A percentile compares a stretch with the other conserved stretches of the same genome.
phyloP scores from a whole-genome alignment of 2,888 invertebrate species.

The Keiferia lycopersicella region DNA sequence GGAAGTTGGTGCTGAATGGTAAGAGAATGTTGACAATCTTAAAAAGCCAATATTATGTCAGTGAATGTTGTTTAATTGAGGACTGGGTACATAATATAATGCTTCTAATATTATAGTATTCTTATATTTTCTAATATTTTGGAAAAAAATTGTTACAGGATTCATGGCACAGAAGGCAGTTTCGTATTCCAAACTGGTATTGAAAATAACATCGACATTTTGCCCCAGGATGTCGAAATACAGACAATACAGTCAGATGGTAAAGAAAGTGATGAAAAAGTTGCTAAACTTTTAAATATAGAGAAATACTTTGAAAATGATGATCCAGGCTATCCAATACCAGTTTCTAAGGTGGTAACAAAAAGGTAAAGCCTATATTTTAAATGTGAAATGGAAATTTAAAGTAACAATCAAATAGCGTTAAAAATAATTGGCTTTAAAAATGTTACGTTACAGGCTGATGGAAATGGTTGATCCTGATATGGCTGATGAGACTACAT shows the following conservation, averaged over 20 bases:
- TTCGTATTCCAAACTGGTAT: background rate
- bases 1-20: conserved; percentile 55
- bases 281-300: background rate
- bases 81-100: no score
- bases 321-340: background rate
- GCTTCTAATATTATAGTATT: no score
- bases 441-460: no score
- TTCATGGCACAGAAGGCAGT: background rate
- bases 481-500: background rate
- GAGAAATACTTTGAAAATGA: background rate
- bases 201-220: background rate
- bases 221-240: background rate
- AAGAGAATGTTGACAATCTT: conserved; percentile 19
- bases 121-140: no score
- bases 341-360: background rate
- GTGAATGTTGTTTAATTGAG: no score
- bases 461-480: background rate
- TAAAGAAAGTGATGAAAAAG: background rate
- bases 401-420: no score
- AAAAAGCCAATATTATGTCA: background rate
- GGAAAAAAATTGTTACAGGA: conserved; percentile 19
- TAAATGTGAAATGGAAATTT: no score
- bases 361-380: background rate
- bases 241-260: background rate
- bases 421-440: no score